These are phyloP conservation scores for Chamaetylas fuelleborni DNA, from an alignment of 2,113 vertebrate genomes.

Conservation along the genomic window DNA sequence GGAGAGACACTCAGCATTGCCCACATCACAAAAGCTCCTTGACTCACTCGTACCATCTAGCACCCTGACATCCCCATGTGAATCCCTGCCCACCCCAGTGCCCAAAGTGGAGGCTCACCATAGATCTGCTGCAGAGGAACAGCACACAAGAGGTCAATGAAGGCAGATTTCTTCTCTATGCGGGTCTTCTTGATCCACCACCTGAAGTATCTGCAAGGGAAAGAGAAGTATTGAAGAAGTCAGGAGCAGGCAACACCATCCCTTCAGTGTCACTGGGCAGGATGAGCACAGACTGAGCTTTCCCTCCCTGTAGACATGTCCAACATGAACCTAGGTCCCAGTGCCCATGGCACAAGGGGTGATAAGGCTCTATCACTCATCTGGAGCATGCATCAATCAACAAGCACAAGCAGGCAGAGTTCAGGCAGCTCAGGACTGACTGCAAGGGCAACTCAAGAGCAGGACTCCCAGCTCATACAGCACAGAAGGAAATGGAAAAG, in stretches of 20 bases:
- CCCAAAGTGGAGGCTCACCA: slow-evolving; percentile 72
- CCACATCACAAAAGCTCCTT: neutral
- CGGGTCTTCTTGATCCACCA: slow-evolving; percentile 94
- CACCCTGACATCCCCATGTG: fast-evolving
- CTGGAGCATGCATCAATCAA: fast-evolving
- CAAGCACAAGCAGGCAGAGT: neutral
- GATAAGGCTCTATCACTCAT: neutral
- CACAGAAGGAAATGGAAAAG: neutral
- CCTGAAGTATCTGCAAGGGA: slow-evolving; percentile 82
- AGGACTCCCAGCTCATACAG: fast-evolving
- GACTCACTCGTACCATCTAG: fast-evolving
- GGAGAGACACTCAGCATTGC: fast-evolving
- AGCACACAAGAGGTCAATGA: slow-evolving; percentile 88
- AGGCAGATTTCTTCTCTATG: slow-evolving; percentile 91
- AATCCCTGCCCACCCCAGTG: neutral
- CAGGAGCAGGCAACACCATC: fast-evolving
- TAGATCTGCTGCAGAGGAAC: slow-evolving; percentile 92
- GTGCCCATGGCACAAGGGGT: fast-evolving
- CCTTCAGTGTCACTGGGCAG: neutral
- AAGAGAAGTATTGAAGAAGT: neutral
- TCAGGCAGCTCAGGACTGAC: neutral
- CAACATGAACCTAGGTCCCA: fast-evolving
- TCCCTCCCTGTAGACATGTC: neutral
- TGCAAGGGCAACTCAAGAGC: neutral
- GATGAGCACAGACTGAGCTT: fast-evolving